Evolutionary conservation across 2,888 invertebrate species (phyloP).

Genomic region (Argynnis bischoffii): DNA sequence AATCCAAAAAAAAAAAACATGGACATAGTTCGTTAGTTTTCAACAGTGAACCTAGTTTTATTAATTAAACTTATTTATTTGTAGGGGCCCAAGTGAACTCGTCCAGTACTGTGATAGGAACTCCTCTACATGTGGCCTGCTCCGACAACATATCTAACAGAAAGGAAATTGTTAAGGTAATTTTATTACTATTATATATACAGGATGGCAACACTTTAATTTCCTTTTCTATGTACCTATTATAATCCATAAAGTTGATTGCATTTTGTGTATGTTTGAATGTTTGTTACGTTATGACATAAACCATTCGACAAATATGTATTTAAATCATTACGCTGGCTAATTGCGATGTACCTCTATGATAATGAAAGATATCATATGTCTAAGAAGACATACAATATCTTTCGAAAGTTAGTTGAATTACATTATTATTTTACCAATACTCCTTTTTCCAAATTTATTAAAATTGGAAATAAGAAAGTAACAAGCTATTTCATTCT

Average conservation of each 20-base stretch:
- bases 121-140: conserved; percentile 91
- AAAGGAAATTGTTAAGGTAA: conserved; percentile 81
- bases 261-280: background rate
- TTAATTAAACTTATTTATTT: background rate
- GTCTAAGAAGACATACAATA: background rate
- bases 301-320: too few species aligned
- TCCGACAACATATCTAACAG: conserved; percentile 89
- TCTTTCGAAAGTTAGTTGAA: background rate
- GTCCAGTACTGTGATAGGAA: conserved; percentile 90
- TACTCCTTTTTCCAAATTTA: too few species aligned
- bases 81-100: conserved; percentile 90
- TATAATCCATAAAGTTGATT: too few species aligned
- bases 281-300: background rate
- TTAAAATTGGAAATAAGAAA: too few species aligned
- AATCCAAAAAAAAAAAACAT: too few species aligned
- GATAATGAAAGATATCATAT: too few species aligned
- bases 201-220: background rate
- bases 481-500: conserved; percentile 28
- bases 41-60: background rate
- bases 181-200: background rate
- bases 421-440: background rate
- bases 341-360: too few species aligned
- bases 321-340: too few species aligned
- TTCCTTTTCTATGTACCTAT: background rate
- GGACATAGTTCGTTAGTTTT: too few species aligned